Conservation (phyloP, 2,113 vertebrate species). For the Nycticorax nycticorax region DNA sequence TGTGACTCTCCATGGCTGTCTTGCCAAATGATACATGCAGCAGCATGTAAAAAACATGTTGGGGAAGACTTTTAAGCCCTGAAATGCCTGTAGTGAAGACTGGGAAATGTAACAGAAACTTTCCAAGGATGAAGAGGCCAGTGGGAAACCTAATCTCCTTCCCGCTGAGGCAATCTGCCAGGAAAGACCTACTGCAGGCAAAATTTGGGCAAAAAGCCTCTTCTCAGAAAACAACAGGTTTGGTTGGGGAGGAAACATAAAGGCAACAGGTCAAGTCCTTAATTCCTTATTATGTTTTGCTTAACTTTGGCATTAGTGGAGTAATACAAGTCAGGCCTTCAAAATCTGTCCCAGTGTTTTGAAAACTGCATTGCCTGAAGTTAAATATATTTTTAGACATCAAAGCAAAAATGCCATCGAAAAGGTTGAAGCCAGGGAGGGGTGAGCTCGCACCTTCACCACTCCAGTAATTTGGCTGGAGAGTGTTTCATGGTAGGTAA, state of each 20-base stretch:
- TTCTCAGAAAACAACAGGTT: background rate
- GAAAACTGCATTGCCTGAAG: background rate
- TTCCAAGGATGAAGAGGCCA: background rate
- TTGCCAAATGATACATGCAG: background rate
- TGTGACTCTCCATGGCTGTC: background rate
- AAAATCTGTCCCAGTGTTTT: background rate
- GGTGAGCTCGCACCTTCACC: background rate
- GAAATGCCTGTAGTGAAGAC: background rate
- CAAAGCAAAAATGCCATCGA: background rate
- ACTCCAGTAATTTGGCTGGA: background rate
- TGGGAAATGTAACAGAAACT: background rate
- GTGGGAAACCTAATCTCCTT: background rate
- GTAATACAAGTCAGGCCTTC: background rate
- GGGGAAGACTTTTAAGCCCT: background rate
- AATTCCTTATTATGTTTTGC: background rate
- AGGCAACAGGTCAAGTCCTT: background rate
- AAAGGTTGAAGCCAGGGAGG: background rate
- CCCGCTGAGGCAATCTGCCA: background rate
- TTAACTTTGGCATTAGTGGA: background rate
- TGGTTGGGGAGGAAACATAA: background rate
- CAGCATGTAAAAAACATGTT: background rate
- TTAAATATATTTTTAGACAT: background rate
- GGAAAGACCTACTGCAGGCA: slow-evolving; percentile 22
- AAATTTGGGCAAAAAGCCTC: background rate
- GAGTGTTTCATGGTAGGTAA: background rate